Percentiles rank a stretch among this genome's conserved stretches.
These are phyloP conservation scores for Synergus umbraculus DNA, from an alignment of 2,888 invertebrate species.

Conservation along the genomic window DNA sequence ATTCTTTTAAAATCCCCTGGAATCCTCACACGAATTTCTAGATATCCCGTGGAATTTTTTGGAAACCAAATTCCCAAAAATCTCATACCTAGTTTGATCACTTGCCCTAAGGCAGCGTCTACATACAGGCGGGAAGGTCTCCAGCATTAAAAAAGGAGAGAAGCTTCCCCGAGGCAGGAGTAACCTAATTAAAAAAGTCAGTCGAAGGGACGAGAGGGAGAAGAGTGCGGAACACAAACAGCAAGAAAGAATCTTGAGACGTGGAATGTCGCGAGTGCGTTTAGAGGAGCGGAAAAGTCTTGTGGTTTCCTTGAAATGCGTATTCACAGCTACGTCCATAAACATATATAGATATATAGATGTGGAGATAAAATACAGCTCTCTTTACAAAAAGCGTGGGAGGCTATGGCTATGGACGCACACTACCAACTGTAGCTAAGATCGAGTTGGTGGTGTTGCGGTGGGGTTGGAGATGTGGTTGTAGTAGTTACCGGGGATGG, in stretches of 20 bases:
- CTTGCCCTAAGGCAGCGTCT: background rate
- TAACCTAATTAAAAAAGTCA: constrained; percentile 33
- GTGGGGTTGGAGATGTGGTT: background rate
- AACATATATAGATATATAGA: background rate
- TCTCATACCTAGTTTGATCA: background rate
- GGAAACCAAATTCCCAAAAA: no score
- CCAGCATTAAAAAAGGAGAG: background rate
- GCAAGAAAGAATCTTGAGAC: constrained; percentile 23
- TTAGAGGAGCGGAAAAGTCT: constrained; percentile 22
- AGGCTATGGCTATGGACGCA: background rate
- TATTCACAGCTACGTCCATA: background rate
- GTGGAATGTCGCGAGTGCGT: constrained; percentile 11
- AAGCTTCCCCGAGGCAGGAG: constrained; percentile 14
- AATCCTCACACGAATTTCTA: no score
- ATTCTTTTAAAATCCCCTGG: no score
- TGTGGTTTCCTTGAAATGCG: constrained; percentile 6
- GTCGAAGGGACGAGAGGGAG: background rate
- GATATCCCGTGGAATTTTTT: no score
- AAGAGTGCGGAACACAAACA: constrained; percentile 8
- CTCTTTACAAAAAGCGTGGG: background rate
- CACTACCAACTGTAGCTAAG: background rate
- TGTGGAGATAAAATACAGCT: background rate
- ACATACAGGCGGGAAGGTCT: constrained; percentile 8
- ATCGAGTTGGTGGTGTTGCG: constrained; percentile 39
- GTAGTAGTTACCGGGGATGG: constrained; percentile 42